Evolutionary conservation across 2,113 vertebrate species (phyloP).

Genomic region (Antechinus stuartii): DNA sequence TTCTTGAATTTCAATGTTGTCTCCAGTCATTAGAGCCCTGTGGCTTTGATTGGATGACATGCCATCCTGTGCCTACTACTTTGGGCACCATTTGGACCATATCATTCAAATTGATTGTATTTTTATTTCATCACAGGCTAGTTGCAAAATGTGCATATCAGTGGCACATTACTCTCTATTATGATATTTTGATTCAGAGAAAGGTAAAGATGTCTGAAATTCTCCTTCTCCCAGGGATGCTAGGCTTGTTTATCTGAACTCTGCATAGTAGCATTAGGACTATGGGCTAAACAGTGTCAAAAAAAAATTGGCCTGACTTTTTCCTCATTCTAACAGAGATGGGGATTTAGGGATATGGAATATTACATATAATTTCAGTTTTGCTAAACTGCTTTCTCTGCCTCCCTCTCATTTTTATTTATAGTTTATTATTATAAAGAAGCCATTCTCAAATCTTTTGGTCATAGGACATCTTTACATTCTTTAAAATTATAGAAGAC

Average conservation of each 20-base stretch:
- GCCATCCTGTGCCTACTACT: not conserved
- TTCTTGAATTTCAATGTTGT: constrained; percentile 42
- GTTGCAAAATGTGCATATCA: constrained; percentile 37
- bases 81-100: constrained; percentile 10
- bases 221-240: not conserved
- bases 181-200: constrained; percentile 44
- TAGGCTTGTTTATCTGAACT: constrained; percentile 2
- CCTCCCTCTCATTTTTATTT: not conserved
- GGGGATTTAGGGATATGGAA: not conserved
- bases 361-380: not conserved
- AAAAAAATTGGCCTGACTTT: not conserved
- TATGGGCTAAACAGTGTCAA: constrained; percentile 19
- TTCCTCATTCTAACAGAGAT: not conserved
- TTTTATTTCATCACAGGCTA: constrained; percentile 13
- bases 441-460: not conserved
- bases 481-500: not conserved
- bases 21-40: constrained; percentile 21
- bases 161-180: constrained; percentile 33
- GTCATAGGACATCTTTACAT: not conserved
- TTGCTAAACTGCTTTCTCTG: not conserved
- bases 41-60: not conserved
- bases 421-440: not conserved
- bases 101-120: not conserved
- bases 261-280: constrained; percentile 34
- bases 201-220: constrained; percentile 43